These are phyloP conservation scores for Halichoerus grypus DNA, from an alignment of 2,113 vertebrate genomes.

Conservation along the genomic window DNA sequence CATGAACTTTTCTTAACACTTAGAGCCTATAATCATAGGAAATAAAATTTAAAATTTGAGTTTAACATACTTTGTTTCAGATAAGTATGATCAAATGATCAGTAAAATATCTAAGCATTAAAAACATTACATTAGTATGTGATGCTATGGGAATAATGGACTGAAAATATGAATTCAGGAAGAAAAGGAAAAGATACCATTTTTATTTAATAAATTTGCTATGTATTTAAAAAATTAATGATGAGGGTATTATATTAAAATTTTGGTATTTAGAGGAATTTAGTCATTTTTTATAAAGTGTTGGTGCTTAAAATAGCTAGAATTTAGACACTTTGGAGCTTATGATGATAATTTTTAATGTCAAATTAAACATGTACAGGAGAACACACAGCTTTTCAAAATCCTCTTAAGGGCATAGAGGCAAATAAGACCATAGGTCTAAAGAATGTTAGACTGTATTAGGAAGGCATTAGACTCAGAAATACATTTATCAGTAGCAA, in stretches of 20 bases:
- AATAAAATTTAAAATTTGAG: slow-evolving; percentile 3
- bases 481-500: slow-evolving; percentile 18
- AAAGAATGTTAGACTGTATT: background rate
- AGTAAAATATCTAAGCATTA: background rate
- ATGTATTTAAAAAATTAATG: background rate
- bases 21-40: background rate
- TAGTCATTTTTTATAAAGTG: background rate
- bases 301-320: background rate
- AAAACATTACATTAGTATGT: background rate
- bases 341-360: slow-evolving; percentile 26
- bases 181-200: slow-evolving; percentile 31
- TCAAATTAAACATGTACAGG: background rate
- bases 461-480: background rate
- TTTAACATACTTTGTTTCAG: slow-evolving; percentile 10
- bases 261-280: slow-evolving; percentile 31
- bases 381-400: background rate
- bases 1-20: background rate
- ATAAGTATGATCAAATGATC: background rate
- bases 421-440: background rate
- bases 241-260: background rate
- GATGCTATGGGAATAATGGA: background rate
- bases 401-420: background rate
- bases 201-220: slow-evolving; percentile 5
- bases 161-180: slow-evolving; percentile 16
- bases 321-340: slow-evolving; percentile 16